Base-by-base conservation (phyloP, 2,113 vertebrate genomes). In the Ia io region DNA sequence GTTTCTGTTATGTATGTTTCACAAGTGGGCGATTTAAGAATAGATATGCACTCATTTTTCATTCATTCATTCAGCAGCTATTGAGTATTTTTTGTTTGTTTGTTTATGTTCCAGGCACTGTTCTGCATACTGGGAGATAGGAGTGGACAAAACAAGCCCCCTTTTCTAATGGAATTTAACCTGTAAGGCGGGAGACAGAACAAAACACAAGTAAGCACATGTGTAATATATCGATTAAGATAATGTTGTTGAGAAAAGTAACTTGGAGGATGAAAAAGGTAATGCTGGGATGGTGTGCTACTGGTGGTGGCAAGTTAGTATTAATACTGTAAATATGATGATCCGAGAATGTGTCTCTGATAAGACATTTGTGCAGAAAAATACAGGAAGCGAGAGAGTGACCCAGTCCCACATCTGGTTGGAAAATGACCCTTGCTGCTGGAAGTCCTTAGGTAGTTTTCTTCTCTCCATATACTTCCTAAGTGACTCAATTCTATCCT, bases 371-470 rank as follows among this genome's bases (percentile, higher is more conserved):
- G 28, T n/a, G 12, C 22, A 32, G 67, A 80, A 80, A 56, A 32
- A 28, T 42, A 13, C 79, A 92, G 84, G 87, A 90, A 88, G 11
- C 32, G 20, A 83, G 30, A 91, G 53, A 84, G 49, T 70, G 44
- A 82, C 53, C 84, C n/a, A 17, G 40, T 53, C 23, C 28, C 35
- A 47, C 56, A 49, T 67, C 28, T 78, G 35, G 42, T 47, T 32
- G 84, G 35, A 44, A 89, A 84, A 73, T n/a, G 9, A 51, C 93
- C 40, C 47, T 92, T 82, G 56, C 86, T 89, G 32, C 11, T 16
- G 65, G n/a, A 95, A 92, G 51, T 80, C 23, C 49, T 87, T 87
- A 84, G 51, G 30, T 70, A 56, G 56, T 69, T 83, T 77, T 88
- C 51, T 73, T 47, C 2, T 71, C 35, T 40, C 3, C 49, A 1